Evolutionary conservation across 2,797 vertebrate genomes (phyloP), one percentile per base, ranked within the genome.

Genomic region (Sebastes vulpes): DNA sequence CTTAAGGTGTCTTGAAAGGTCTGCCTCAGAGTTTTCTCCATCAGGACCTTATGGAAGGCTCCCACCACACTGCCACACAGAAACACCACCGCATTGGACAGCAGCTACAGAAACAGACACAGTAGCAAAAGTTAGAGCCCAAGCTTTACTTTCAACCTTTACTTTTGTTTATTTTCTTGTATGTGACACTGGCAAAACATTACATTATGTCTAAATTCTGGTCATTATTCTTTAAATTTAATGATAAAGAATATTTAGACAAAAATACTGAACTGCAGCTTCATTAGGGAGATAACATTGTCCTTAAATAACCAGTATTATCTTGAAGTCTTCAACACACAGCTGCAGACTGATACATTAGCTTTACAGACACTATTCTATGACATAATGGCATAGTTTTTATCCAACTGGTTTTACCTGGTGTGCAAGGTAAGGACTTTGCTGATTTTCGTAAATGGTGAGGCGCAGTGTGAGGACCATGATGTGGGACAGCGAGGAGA

Each of bases 11-110:
- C 97, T 80, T 96, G 96, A 83, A 98, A 99, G 50, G 98, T 97
- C 92, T 99, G 97, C 48, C 95, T 93, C 0, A 98, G 95, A 8
- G 98, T 98, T 29, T 97, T 98, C 90, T 98, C 98, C 97, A 99
- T 98, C 52, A 98, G 96, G 75, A 98, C 92, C 85, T 99, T 99
- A 87, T 99, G 98, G 92, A 99, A 99, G 21, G 97, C 97, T 6
- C 99, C 99, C 66, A 98, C 96, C 60, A 97, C 86, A 84, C 94
- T 97, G 54, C 98, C 99, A 65, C 99, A 98, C 21, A 99, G 91
- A 85, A 99, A 98, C 88, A 99, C 94, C 75, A 97, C 89, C 0
- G 92, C 94, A 2, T 97, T 99, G 91, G 98, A 97, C 90, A 99
- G 85, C 18, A 99, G 91, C 99, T 99, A 73, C 10, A 88, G 64